Conservation (phyloP, 2,888 invertebrate species). For the Scaeva pyrastri region DNA sequence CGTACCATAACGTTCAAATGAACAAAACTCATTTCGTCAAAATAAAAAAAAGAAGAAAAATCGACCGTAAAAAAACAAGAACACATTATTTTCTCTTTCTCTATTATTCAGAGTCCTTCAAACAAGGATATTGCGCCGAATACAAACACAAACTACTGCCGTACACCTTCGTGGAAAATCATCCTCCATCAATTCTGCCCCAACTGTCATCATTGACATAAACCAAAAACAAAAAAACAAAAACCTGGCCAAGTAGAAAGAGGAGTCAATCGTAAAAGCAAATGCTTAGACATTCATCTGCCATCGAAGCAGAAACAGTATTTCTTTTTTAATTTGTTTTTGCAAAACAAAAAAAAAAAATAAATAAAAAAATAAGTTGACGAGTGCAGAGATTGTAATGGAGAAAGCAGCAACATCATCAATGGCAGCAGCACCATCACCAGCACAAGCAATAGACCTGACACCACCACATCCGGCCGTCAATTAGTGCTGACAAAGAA, state of each 20-base stretch:
- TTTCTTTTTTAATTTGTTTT: conserved; percentile 41
- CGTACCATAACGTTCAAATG: conserved; percentile 38
- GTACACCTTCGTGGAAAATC: conserved; percentile 12
- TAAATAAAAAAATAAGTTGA: conserved; percentile 37
- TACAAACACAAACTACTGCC: conserved; percentile 34
- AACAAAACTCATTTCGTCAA: conserved; percentile 53
- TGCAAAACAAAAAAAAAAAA: conserved; percentile 2
- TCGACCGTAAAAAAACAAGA: too few species aligned
- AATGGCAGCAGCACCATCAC: not conserved
- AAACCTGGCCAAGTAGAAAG: conserved; percentile 18
- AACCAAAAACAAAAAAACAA: not conserved
- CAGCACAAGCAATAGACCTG: conserved; percentile 8
- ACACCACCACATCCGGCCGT: conserved; percentile 67
- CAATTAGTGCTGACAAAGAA: conserved; percentile 70
- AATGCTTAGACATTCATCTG: conserved; percentile 63
- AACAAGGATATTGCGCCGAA: conserved; percentile 60
- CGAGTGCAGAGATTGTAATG: conserved; percentile 53
- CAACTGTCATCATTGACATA: conserved; percentile 23
- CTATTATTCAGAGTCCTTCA: conserved; percentile 63
- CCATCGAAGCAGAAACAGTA: conserved; percentile 34
- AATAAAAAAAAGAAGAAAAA: conserved; percentile 22
- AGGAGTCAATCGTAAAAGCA: conserved; percentile 21
- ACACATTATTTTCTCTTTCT: conserved; percentile 26
- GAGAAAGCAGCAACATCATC: conserved; percentile 54
- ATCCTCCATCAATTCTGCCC: conserved; percentile 38